Base-by-base conservation (phyloP, 92 coral and sea anemone genomes). In the Meandrina meandrites region DNA sequence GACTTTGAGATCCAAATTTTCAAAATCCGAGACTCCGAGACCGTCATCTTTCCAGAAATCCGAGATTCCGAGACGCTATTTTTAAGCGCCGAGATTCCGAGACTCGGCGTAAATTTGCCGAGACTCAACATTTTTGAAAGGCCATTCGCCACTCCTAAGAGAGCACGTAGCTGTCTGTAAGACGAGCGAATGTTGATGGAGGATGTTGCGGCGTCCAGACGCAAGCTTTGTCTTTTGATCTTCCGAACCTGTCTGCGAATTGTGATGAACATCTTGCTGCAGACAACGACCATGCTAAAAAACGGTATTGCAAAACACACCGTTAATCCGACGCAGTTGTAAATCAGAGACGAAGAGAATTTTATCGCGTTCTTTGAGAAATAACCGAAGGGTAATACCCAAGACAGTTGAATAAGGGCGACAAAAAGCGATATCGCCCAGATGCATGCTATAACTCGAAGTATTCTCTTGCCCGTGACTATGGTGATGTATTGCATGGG, bases 221-320 rank as follows among this genome's bases (percentile, higher is more conserved):
- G 24, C 27, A 91, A 86, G 36, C 78, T 85, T 22, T 92, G 98
- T 70, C 87, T 90, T 53, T 87, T 90, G 42, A 96, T 96, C 86
- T 86, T 81, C 17, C 70, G 82, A 30, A 90, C 92, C 51, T 96
- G 98, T 30, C 91, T 81, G 47, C 93, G 91, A 35, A 96, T 94
- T 19, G 90, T 95, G 81, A 82, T 45, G 68, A 96, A 94, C 98
- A 96, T 96, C 31, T 91, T 91, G 37, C 82, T 77, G 83, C 89
- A 94, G 73, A 92, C 90, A 66, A 91, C 88, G 18, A 90, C 75
- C 98, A 96, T 96, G 34, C 83, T 79, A 13, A 91, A 51, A 5
- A 95, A 89, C 16, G 98, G 98, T 13, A 93, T 51, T 22, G 89
- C 56, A 81, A 96, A 96, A 72, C 93, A 96, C 5, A 92, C 77